phyloP scores from a whole-genome alignment of 2,113 vertebrate genomes.

The Paramisgurnus dabryanus region DNA sequence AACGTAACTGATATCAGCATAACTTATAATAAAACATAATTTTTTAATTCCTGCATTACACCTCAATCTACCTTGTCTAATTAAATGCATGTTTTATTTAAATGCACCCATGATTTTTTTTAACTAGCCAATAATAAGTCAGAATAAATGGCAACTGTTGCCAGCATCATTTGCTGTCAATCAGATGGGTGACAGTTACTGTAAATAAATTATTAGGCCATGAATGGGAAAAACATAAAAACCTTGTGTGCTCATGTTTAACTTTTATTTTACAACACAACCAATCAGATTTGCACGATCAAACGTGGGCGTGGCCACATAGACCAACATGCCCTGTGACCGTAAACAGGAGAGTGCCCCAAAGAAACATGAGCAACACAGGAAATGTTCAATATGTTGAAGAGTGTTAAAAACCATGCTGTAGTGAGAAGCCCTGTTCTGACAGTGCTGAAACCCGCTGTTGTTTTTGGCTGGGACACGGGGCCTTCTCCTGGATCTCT shows the following conservation, averaged over 20 bases:
- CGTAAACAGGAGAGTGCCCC: constrained; percentile 15
- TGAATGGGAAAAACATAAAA: constrained; percentile 62
- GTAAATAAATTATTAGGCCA: constrained; percentile 50
- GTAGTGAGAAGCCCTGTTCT: constrained; percentile 56
- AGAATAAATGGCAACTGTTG: neutral
- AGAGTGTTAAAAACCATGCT: constrained; percentile 54
- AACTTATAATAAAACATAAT: neutral
- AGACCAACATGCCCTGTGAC: constrained; percentile 6
- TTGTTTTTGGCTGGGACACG: constrained; percentile 68
- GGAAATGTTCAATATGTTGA: constrained; percentile 76
- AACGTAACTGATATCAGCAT: neutral
- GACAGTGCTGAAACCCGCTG: constrained; percentile 54
- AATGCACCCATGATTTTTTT: neutral
- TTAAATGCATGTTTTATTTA: neutral
- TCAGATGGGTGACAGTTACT: no score
- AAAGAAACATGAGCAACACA: constrained; percentile 66
- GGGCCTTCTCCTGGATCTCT: constrained; percentile 59
- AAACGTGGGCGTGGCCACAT: constrained; percentile 8
- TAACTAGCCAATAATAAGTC: neutral
- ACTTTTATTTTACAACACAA: neutral
- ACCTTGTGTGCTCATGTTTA: constrained; percentile 29
- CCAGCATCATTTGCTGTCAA: constrained; percentile 20
- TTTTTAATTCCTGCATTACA: neutral
- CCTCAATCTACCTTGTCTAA: neutral
- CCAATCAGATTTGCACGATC: neutral